Evolutionary conservation across 2,888 invertebrate genomes (phyloP).

Genomic region (Campopleginae sp.): DNA sequence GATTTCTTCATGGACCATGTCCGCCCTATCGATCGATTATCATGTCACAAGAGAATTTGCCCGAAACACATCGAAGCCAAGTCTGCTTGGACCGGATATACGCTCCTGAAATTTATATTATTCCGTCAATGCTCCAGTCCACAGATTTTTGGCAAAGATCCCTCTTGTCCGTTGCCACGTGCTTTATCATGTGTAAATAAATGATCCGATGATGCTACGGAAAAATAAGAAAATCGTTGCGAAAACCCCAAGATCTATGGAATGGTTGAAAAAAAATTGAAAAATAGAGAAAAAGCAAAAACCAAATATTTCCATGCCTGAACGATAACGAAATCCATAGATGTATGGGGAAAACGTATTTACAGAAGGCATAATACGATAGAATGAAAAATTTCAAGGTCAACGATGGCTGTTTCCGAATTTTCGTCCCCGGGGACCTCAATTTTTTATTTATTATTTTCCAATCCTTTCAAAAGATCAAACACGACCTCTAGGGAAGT

Average conservation of each 20-base stretch:
- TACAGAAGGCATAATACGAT: neutral
- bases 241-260: neutral
- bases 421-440: neutral
- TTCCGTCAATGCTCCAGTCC: neutral
- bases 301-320: constrained; percentile 42
- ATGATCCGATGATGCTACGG: constrained; percentile 8
- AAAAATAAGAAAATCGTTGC: constrained; percentile 9
- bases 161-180: neutral
- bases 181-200: constrained; percentile 20
- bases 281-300: neutral
- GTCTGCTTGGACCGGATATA: constrained; percentile 2
- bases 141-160: constrained; percentile 17
- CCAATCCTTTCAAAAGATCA: constrained; percentile 8
- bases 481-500: neutral
- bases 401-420: neutral
- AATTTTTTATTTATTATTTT: constrained; percentile 1
- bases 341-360: neutral
- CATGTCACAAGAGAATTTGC: neutral
- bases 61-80: neutral
- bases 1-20: neutral
- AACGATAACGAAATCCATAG: constrained; percentile 27
- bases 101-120: neutral
- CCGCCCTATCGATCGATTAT: constrained; percentile 12
- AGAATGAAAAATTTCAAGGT: constrained; percentile 28
- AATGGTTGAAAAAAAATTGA: neutral